Base-by-base conservation (phyloP, 2,113 vertebrate species). In the Mesitornis unicolor region DNA sequence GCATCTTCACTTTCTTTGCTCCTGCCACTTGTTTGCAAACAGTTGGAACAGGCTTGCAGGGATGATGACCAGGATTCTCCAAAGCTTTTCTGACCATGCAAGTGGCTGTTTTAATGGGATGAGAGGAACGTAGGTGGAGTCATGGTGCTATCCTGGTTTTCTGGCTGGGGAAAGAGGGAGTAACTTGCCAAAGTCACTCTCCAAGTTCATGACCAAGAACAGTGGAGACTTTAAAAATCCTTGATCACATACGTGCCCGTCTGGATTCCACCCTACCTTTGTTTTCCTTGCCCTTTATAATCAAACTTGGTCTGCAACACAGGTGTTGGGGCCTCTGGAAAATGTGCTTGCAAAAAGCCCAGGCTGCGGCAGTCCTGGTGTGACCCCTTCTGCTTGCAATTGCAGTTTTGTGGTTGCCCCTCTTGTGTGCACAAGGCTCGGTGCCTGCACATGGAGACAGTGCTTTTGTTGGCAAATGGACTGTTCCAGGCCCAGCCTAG, bases 211-310 rank as follows among this genome's bases (percentile, higher is more conserved):
- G 61, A 48, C 78, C 43, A 85, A 57, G 92, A 71, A 17, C 69
- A 84, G 74, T 68, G 33, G 87, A 91, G 90, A 82, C 65, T 57
- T 68, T 40, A 47, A 74, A 59, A 82, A 79, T 67, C 54, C 63
- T 69, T n/a, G 28, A 14, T 80, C 63, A 25, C 0, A 0, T 57
- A 29, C 0, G 0, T 42, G 54, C 54, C 59, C 64, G 31, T 80
- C 63, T 89, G 56, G 50, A 73, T 65, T 73, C 71, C 54, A 61
- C 71, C 29, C 38, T n/a, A 42, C 60, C 42, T 69, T 64, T 73
- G 60, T 43, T 35, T 80, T 42, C 47, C 63, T 75, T 84, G 47
- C 38, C 50, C 77, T 76, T 57, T 10, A 4, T 9, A 33, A 51
- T 5, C 40, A 36, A 35, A 36, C 17, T 47, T 59, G 16, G 28